A percentile compares a stretch with the other conserved stretches of the same genome.
Conservation (phyloP, 2,888 invertebrate genomes). For the Automeris io region DNA sequence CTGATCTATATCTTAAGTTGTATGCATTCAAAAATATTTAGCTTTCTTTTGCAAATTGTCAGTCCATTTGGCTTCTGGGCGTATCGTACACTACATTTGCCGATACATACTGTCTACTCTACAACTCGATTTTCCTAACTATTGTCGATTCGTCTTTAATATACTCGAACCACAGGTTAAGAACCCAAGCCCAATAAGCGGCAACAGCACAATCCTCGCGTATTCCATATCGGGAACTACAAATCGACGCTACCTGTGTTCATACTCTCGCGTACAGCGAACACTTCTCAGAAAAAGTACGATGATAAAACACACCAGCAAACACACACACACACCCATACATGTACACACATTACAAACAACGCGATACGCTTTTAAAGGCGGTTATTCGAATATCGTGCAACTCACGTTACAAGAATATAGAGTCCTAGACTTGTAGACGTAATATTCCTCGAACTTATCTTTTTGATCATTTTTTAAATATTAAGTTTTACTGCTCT, state of each 20-base stretch:
- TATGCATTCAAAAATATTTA: too few relatives aligned
- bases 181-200: background rate
- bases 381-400: constrained; percentile 2
- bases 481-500: too few relatives aligned
- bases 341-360: too few relatives aligned
- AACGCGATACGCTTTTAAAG: background rate
- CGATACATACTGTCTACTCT: too few relatives aligned
- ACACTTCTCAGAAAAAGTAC: background rate
- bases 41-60: too few relatives aligned
- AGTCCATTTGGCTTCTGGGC: too few relatives aligned
- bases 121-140: too few relatives aligned
- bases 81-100: too few relatives aligned
- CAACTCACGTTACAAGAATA: background rate
- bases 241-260: constrained; percentile 1
- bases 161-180: background rate
- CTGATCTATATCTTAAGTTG: too few relatives aligned
- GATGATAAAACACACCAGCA: background rate
- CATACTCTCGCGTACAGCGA: constrained; percentile 1
- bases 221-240: constrained; percentile 4
- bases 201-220: constrained; percentile 1
- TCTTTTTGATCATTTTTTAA: background rate
- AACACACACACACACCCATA: too few relatives aligned
- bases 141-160: too few relatives aligned
- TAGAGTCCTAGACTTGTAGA: too few relatives aligned
- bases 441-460: constrained; percentile 6